Evolutionary conservation across 2,888 invertebrate genomes (phyloP).

Genomic region (Eupithecia tripunctaria): DNA sequence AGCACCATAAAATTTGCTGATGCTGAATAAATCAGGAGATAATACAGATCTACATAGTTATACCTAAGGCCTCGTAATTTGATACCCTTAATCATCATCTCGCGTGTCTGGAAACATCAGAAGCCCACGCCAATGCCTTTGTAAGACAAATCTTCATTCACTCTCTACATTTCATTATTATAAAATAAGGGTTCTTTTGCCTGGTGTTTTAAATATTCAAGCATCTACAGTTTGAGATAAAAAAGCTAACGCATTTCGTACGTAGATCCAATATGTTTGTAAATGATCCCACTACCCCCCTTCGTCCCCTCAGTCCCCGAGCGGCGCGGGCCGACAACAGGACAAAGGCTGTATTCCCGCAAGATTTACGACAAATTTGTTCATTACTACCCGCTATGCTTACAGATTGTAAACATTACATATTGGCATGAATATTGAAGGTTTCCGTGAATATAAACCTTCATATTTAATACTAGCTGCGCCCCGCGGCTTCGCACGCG

Average conservation of each 20-base stretch:
- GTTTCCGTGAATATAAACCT: neutral
- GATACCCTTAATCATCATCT: neutral
- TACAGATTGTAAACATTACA: neutral
- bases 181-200: neutral
- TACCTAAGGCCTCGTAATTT: neutral
- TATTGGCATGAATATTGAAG: constrained; percentile 1
- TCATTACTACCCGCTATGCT: neutral
- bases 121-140: neutral
- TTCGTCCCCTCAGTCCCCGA: neutral
- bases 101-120: neutral
- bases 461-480: neutral
- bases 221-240: neutral
- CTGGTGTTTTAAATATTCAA: neutral
- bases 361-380: constrained; percentile 5
- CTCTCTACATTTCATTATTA: neutral
- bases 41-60: neutral
- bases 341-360: constrained; percentile 1
- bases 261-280: constrained; percentile 3
- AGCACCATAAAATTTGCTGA: neutral
- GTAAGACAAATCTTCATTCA: neutral
- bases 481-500: too few relatives aligned
- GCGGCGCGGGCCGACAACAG: neutral
- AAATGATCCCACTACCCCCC: neutral
- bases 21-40: neutral
- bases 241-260: neutral